These are phyloP conservation scores for Microcaecilia unicolor DNA, from an alignment of 2,797 vertebrate species.

Conservation along the genomic window DNA sequence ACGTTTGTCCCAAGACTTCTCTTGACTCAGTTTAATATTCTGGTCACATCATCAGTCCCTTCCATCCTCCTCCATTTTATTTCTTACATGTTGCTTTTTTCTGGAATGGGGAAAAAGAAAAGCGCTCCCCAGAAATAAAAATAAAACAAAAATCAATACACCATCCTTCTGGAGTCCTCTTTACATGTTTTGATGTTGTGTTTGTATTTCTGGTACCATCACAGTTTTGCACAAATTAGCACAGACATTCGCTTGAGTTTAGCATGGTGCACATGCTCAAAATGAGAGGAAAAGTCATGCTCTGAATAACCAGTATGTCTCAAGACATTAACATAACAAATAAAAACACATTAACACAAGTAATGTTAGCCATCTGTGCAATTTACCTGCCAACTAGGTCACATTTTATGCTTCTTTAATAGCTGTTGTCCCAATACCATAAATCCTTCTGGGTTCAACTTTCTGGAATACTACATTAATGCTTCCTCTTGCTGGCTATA, in stretches of 20 bases:
- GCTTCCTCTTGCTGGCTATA: slow-evolving; percentile 5
- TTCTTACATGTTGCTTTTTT: slow-evolving; percentile 15
- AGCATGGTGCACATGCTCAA: too few species aligned
- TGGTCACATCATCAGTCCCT: slow-evolving; percentile 20
- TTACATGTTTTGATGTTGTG: too few species aligned
- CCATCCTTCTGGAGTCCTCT: too few species aligned
- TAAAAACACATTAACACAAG: too few species aligned
- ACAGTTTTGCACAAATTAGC: slow-evolving; percentile 1
- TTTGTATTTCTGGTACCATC: slow-evolving; percentile 37
- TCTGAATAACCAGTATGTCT: too few species aligned
- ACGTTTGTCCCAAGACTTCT: not conserved
- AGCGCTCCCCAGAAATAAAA: slow-evolving; percentile 29
- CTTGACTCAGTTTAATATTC: slow-evolving; percentile 9
- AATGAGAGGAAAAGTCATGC: too few species aligned
- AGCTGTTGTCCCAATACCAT: slow-evolving; percentile 6
- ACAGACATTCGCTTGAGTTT: too few species aligned
- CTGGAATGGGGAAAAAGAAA: slow-evolving; percentile 24
- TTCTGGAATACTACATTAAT: slow-evolving; percentile 2
- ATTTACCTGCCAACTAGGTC: too few species aligned
- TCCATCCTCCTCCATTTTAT: slow-evolving; percentile 24
- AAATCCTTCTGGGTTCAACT: slow-evolving; percentile 5
- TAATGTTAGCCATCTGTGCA: too few species aligned
- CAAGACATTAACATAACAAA: too few species aligned
- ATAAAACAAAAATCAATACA: too few species aligned
- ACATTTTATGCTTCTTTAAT: too few species aligned